phyloP scores from a whole-genome alignment of 1,140 invertebrate genomes.

The Halesus radiatus region DNA sequence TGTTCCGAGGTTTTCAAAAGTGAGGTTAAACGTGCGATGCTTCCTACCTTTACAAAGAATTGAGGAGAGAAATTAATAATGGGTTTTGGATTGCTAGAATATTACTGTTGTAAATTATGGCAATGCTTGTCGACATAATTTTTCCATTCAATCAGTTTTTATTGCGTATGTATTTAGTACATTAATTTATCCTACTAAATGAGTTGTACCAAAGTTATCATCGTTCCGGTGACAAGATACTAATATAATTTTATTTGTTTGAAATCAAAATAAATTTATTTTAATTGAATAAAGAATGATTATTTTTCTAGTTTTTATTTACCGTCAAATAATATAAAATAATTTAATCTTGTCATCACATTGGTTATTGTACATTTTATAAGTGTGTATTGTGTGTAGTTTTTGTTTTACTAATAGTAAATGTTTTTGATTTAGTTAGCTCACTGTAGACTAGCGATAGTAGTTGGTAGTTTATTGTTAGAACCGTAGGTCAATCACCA shows the following conservation, averaged over 20 bases:
- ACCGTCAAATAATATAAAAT: too few relatives aligned
- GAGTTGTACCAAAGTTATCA: background rate
- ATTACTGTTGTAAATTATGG: background rate
- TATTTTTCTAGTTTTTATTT: too few relatives aligned
- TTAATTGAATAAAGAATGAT: too few relatives aligned
- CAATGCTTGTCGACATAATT: background rate
- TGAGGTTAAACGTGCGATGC: background rate
- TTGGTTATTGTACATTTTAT: too few relatives aligned
- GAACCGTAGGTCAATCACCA: background rate
- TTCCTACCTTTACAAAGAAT: background rate
- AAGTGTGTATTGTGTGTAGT: background rate
- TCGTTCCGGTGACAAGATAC: background rate
- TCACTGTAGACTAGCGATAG: constrained; percentile 21
- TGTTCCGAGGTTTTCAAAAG: background rate
- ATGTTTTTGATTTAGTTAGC: background rate
- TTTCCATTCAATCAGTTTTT: constrained; percentile 2
- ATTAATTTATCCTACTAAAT: background rate
- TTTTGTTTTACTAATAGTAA: background rate
- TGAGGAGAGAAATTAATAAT: background rate
- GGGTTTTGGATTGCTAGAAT: background rate
- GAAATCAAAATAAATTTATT: too few relatives aligned
- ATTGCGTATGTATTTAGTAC: background rate
- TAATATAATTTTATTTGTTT: too few relatives aligned
- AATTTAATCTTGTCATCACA: too few relatives aligned
- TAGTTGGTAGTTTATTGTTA: background rate